These are phyloP conservation scores for Pungitius pungitius DNA, from an alignment of 2,113 vertebrate genomes.

Conservation along the genomic window DNA sequence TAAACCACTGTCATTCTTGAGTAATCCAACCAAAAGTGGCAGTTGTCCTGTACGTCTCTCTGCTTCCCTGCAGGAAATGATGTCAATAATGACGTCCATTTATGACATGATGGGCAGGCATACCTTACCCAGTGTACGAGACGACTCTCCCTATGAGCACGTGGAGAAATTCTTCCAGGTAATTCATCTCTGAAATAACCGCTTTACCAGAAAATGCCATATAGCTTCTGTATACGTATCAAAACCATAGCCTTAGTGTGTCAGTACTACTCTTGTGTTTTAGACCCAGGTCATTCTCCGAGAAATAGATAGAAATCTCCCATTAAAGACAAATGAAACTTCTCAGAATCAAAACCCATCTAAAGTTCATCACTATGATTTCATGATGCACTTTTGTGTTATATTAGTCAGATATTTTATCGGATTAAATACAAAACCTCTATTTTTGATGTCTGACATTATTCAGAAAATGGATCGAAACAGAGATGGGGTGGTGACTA, in stretches of 20 bases:
- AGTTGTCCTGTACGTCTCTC: background rate
- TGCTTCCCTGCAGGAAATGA: constrained; percentile 87
- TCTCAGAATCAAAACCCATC: background rate
- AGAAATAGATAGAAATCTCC: background rate
- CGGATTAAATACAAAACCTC: background rate
- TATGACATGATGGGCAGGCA: constrained; percentile 97
- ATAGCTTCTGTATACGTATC: background rate
- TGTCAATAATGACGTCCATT: constrained; percentile 94
- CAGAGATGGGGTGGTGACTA: constrained; percentile 91
- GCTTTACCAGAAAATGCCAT: background rate
- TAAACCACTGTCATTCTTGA: background rate
- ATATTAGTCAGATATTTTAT: background rate
- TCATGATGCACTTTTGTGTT: background rate
- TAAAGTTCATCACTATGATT: background rate
- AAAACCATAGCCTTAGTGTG: background rate
- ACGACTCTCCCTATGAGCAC: constrained; percentile 85
- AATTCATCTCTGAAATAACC: constrained; percentile 16
- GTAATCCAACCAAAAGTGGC: background rate
- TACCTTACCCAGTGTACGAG: constrained; percentile 84
- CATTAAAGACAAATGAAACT: background rate
- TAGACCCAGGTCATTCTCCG: background rate
- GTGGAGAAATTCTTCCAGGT: constrained; percentile 97
- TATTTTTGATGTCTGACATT: constrained; percentile 15
- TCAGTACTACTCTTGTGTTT: no score
- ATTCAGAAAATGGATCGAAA: constrained; percentile 87